Conservation (phyloP, 92 coral and sea anemone genomes). For the Epizoanthus stellaris region DNA sequence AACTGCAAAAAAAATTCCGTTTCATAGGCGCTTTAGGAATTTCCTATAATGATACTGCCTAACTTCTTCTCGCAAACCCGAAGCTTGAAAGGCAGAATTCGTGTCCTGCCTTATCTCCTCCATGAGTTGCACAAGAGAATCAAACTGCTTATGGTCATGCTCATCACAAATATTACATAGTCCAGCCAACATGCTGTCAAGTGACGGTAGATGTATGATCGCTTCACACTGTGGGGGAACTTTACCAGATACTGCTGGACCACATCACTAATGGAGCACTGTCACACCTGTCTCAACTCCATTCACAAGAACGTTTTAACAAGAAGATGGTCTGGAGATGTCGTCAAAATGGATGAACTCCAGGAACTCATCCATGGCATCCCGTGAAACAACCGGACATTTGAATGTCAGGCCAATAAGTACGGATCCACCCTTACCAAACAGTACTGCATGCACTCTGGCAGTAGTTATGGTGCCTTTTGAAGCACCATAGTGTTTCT, state of each 20-base stretch:
- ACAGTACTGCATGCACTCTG: conserved; percentile 12
- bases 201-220: conserved; percentile 55
- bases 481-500: conserved; percentile 12
- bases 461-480: conserved; percentile 55
- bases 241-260: conserved; percentile 48
- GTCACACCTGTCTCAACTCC: conserved; percentile 51
- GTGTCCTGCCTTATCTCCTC: no score
- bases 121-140: no score
- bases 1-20: no score
- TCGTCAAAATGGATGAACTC: conserved; percentile 52
- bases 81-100: no score
- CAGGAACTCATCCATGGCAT: conserved; percentile 45
- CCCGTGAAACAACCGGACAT: conserved; percentile 48
- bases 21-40: no score
- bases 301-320: conserved; percentile 48
- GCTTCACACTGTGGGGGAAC: conserved; percentile 53
- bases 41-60: no score
- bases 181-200: conserved; percentile 55
- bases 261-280: conserved; percentile 37
- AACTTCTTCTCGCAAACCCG: no score
- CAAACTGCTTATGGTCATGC: conserved; percentile 35
- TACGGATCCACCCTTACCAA: conserved; percentile 30
- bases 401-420: conserved; percentile 28
- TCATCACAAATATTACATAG: conserved; percentile 56
- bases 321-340: conserved; percentile 54